Evolutionary conservation across 2,797 vertebrate genomes (phyloP), one percentile per base, ranked within the genome.

Genomic region (Kryptolebias ocellatus): DNA sequence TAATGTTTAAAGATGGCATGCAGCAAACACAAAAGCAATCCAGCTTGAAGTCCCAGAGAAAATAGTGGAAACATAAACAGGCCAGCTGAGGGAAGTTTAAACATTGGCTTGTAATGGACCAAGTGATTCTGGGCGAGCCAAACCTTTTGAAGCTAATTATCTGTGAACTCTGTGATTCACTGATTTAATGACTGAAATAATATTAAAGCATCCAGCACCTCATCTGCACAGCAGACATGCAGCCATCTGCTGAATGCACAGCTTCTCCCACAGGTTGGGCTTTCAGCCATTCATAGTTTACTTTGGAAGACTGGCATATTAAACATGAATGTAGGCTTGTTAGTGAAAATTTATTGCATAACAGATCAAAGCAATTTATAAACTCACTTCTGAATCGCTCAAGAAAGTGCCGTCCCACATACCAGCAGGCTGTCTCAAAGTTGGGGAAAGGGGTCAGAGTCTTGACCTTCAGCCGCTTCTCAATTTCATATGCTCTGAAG

Each of bases 401-500:
- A 6, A 99, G 94, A 31, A 96, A 93, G 83, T 98, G 95, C 72
- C 94, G 95, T 58, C 96, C 98, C 90, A 95, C 96, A 49, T 99
- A 99, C 97, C 98, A 99, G 91, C 98, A 99, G 0, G 97, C 96
- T 0, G 97, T 99, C 93, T 99, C 96, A 1, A 94, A 99, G 93
- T 98, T 99, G 59, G 95, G 91, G 83, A 99, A 99, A 71, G 97
- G 97, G 63, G 93, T 98, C 90, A 98, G 94, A 49, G 96, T 97
- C 86, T 94, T 94, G 47, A 98, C 95, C 87, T 98, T 99, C 83
- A 99, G 87, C 77, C 96, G 91, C 83, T 95, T 97, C 89, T 98
- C 96, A 45, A 99, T 96, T 86, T 98, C 97, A 39, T 99, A 99
- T 0, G 97, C 97, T 93, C 98, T 99, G 93, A 70, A 89, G 59